Percentiles rank a stretch among this genome's conserved stretches.
Conservation (phyloP, 2,888 invertebrate genomes). For the Enchytraeus crypticus region DNA sequence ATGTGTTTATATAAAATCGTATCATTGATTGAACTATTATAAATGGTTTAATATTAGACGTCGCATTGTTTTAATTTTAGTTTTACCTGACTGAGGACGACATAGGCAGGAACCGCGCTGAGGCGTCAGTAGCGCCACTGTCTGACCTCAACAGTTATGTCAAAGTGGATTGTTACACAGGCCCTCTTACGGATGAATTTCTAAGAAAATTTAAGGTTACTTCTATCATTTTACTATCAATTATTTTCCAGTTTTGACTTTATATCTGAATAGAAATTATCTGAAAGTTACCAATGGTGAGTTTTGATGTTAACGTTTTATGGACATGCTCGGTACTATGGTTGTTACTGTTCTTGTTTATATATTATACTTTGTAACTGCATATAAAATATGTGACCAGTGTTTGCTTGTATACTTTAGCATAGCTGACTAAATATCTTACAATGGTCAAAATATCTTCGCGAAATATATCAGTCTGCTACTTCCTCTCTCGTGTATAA, state of each 20-base stretch:
- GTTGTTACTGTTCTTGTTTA: background rate
- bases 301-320: background rate
- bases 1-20: too few relatives aligned
- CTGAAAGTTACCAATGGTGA: background rate
- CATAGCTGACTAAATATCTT: too few relatives aligned
- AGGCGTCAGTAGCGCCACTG: conserved; percentile 68
- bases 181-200: conserved; percentile 67
- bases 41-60: background rate
- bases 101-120: conserved; percentile 79
- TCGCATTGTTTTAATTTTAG: conserved; percentile 32
- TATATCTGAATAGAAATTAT: conserved; percentile 66
- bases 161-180: conserved; percentile 66
- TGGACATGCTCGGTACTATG: background rate
- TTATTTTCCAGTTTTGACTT: too few relatives aligned
- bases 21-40: background rate
- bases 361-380: too few relatives aligned
- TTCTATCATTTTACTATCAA: too few relatives aligned
- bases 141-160: conserved; percentile 87
- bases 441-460: too few relatives aligned
- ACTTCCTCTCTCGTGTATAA: too few relatives aligned
- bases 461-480: too few relatives aligned
- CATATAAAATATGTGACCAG: too few relatives aligned
- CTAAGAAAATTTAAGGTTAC: conserved; percentile 61
- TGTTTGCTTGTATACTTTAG: too few relatives aligned
- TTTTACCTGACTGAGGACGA: conserved; percentile 77